Evolutionary conservation across 2,888 invertebrate species (phyloP).

Genomic region (Cryptophagus acutangulus): DNA sequence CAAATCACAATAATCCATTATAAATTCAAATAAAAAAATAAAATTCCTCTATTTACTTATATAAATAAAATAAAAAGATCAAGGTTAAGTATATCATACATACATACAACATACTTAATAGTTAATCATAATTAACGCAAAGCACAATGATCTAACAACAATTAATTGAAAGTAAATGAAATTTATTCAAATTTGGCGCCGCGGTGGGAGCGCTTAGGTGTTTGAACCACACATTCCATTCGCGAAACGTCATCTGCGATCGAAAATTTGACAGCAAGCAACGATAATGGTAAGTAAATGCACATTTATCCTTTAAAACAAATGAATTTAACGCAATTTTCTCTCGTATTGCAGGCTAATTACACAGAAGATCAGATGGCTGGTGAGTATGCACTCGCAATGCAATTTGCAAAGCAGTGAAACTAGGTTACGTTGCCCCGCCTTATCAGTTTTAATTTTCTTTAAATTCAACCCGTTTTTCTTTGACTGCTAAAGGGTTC

Average conservation of each 20-base stretch:
- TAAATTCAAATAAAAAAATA: too few species aligned
- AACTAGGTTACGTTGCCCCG: slow-evolving; percentile 48
- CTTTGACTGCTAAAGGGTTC: too few species aligned
- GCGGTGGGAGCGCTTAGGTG: slow-evolving; percentile 18
- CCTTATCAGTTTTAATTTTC: slow-evolving; percentile 30
- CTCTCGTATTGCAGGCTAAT: slow-evolving; percentile 63
- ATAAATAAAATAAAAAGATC: too few species aligned
- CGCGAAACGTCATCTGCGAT: slow-evolving; percentile 24
- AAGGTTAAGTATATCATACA: too few species aligned
- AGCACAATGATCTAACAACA: too few species aligned
- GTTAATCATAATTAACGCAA: too few species aligned
- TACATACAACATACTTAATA: too few species aligned
- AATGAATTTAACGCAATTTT: too few species aligned
- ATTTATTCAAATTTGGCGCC: slow-evolving; percentile 29
- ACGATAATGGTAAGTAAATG: slow-evolving; percentile 39
- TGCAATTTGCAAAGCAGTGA: slow-evolving; percentile 22
- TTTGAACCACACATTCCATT: slow-evolving; percentile 19
- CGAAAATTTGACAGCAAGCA: slow-evolving; percentile 38
- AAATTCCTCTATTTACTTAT: too few species aligned
- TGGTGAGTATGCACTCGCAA: slow-evolving; percentile 63
- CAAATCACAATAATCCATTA: too few species aligned
- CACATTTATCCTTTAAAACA: too few species aligned
- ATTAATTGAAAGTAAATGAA: too few species aligned
- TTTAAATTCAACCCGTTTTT: slow-evolving; percentile 1
- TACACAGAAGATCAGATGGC: slow-evolving; percentile 89